Base-by-base conservation (phyloP, 2,797 vertebrate genomes). In the Chanos chanos region DNA sequence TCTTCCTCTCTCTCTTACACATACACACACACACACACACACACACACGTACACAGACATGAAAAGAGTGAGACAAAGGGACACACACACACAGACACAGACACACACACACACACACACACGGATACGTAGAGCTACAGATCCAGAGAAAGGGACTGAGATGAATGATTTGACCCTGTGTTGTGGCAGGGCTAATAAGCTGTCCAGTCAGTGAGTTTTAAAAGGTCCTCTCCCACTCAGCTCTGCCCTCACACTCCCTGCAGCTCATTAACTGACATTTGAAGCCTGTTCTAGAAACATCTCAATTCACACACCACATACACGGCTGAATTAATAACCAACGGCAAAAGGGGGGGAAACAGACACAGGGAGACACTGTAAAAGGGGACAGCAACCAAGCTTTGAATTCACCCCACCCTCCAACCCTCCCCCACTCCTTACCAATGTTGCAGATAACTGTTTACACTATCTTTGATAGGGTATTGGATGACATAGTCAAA, bases 181-280 rank as follows among this genome's bases (percentile, higher is more conserved):
- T 49, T 70, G 61, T 49, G 56, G 33, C 79, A 71, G 24, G 30
- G 10, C 56, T 66, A 57, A 41, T 72, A 69, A 16, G 31, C 7
- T 21, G n/a, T 27, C 12, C 57, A 48, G 34, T 44, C 58, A 45
- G 27, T 54, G 39, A 44, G 49, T 59, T 66, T 70, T 82, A 81
- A 86, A 83, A 78, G 79, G 68, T 77, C 70, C 78, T 75, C 71
- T 60, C 71, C 63, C 60, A 68, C 66, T 66, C 39, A 18, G 3
- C 25, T 72, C 34, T 15, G 34, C 16, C 9, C 16, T 43, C 66
- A 61, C 70, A 55, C 41, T 54, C 64, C 52, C 59, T 60, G 55
- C 73, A 68, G 49, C 53, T 66, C 59, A 74, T 71, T 71, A 43
- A 27, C 37, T 22, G 24, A 27, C 16, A 21, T 24, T 52, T 43